A percentile compares a stretch with the other conserved stretches of the same genome.
These are phyloP conservation scores for Mirza zaza DNA, from an alignment of 2,113 vertebrate species.

Conservation along the genomic window DNA sequence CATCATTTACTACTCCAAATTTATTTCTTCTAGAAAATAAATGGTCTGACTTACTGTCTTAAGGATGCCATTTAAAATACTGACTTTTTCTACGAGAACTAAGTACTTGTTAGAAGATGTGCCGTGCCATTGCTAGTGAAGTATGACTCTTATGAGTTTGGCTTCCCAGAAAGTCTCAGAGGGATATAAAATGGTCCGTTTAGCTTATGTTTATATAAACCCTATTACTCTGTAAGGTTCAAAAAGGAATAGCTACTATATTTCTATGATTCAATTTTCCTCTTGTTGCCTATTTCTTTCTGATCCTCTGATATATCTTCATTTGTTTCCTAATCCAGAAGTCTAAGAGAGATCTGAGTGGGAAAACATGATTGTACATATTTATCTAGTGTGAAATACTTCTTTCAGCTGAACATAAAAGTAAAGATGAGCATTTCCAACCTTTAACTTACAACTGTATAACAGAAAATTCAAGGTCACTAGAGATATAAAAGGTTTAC, in stretches of 20 bases:
- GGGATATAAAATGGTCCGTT: slow-evolving; percentile 74
- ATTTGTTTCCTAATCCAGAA: slow-evolving; percentile 64
- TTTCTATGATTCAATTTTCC: slow-evolving; percentile 72
- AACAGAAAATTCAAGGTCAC: slow-evolving; percentile 45
- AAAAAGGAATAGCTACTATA: slow-evolving; percentile 68
- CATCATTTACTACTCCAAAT: slow-evolving; percentile 53
- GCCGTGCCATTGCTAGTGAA: slow-evolving; percentile 48
- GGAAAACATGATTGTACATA: slow-evolving; percentile 56
- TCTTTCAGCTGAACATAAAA: slow-evolving; percentile 49
- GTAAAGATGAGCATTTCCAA: slow-evolving; percentile 15
- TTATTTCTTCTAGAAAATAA: slow-evolving; percentile 60
- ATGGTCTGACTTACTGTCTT: slow-evolving; percentile 56
- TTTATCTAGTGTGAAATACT: slow-evolving; percentile 58
- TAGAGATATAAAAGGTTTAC: neutral
- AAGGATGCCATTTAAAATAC: slow-evolving; percentile 63
- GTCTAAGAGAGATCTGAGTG: slow-evolving; percentile 63
- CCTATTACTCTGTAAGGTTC: slow-evolving; percentile 66
- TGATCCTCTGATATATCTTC: slow-evolving; percentile 70
- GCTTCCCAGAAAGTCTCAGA: slow-evolving; percentile 65
- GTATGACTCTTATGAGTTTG: slow-evolving; percentile 61
- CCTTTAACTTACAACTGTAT: neutral
- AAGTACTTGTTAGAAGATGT: slow-evolving; percentile 48
- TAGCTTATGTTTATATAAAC: slow-evolving; percentile 79
- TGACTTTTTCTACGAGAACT: slow-evolving; percentile 52
- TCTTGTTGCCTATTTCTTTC: slow-evolving; percentile 73